phyloP scores from a whole-genome alignment of 2,113 vertebrate species.

The Microtus ochrogaster region DNA sequence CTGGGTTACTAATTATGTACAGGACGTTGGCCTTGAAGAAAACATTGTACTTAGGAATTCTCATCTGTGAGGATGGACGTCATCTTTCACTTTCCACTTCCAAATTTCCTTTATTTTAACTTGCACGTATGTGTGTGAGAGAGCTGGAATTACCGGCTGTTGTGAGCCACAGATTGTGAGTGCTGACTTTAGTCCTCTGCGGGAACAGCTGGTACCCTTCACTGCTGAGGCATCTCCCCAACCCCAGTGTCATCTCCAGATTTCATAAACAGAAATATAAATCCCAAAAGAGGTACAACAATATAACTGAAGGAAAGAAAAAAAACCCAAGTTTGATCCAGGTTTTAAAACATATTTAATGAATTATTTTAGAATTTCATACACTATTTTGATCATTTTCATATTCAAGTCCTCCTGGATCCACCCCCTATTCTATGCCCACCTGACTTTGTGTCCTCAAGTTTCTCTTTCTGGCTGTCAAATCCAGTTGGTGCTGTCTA shows the following conservation, averaged over 20 bases:
- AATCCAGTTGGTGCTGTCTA: not conserved
- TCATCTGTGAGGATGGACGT: not conserved
- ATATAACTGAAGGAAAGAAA: not conserved
- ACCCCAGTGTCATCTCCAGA: not conserved
- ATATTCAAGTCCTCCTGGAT: not conserved
- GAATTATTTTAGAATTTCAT: not conserved
- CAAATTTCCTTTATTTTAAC: not conserved
- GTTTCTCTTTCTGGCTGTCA: not conserved
- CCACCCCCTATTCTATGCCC: not conserved
- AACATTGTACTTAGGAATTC: not conserved
- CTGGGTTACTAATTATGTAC: slow-evolving; percentile 15
- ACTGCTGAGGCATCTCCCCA: not conserved
- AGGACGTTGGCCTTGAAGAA: not conserved
- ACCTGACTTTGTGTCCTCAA: not conserved
- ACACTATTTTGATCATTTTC: not conserved
- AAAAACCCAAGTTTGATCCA: not conserved
- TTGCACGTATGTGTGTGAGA: not conserved
- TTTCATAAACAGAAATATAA: slow-evolving; percentile 8
- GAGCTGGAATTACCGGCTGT: not conserved
- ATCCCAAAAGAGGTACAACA: not conserved
- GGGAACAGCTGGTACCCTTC: not conserved
- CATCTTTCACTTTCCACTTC: not conserved
- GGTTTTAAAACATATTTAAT: not conserved
- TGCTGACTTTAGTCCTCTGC: not conserved
- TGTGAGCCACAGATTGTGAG: not conserved